Base-by-base conservation (phyloP, 2,888 invertebrate genomes). In the Eledona agricola region DNA sequence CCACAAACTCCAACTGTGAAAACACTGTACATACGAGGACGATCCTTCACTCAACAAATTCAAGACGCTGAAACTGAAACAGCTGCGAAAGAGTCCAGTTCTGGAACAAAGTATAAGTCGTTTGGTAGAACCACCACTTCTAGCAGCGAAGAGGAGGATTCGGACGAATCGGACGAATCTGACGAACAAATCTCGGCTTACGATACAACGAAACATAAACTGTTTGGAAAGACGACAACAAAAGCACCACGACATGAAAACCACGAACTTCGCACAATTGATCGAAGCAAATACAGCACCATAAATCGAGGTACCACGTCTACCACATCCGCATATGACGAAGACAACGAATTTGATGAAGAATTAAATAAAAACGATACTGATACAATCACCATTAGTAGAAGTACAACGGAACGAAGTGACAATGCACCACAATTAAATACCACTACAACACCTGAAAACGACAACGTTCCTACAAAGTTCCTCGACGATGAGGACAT, bases 281-380 rank as follows among this genome's bases (percentile, higher is more conserved):
- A 52, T 11, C 23, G 46, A 32, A 32, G 38, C 3, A 46, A 32
- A 46, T 52, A 52, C 6, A 53, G 32, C 35, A 32, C 37, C 3
- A 15, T 49, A 29, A 42, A 31, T 23, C 32, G 53, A 42, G 47
- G 47, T 9, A 53, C 49, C 5, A 47, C 53, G 1, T 16, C 45
- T 11, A 3, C 35, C 45, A 77, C 62, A 60, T 78, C 79, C 1
- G 73, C 72, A 61, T 5, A 25, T 6, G 23, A 7, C 9, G 22
- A n/a, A 15, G 13, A 38, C 12, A n/a, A 3, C 5, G 19, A 19
- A 19, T 7, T 5, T 6, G 11, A 5, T 7, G 17, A 19, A 4
- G 17, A 34, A 12, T 3, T n/a, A 32, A 45, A 28, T 47, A 22
- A 47, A 46, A 35, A 20, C 40, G 46, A 15, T 37, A 42, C 40